Evolutionary conservation across 2,797 vertebrate genomes (phyloP), one percentile per base, ranked within the genome.

Genomic region (Balearica regulorum): DNA sequence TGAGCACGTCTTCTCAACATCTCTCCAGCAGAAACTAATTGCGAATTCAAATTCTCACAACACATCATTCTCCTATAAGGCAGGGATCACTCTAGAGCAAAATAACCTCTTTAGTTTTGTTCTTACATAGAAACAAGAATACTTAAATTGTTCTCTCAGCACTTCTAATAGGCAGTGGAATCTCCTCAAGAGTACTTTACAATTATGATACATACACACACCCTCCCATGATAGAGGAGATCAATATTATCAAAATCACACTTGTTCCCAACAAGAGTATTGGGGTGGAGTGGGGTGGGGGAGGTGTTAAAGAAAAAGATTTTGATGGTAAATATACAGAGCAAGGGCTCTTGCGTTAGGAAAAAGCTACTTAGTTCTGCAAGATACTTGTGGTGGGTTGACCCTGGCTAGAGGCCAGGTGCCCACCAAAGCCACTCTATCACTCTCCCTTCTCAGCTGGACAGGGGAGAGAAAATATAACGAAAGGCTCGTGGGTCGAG

Each of bases 61-160:
- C 58, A 62, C 31, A 53, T 72, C 75, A 44, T 69, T 89, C 55
- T 85, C 48, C 41, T 68, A 54, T 58, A 33, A 48, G 82, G 64
- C 68, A 93, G 53, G 80, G 43, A 76, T 91, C 78, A 87, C 61
- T 83, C 68, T 76, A 69, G 72, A 95, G 78, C 73, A 92, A 87
- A 92, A 87, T 49, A 90, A 80, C 21, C 61, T 91, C 58, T 89
- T 49, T 25, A 57, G 85, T 83, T 91, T 57, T 57, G 57, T 54
- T 54, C 60, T 57, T 89, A 72, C 68, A 58, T 87, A 58, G 79
- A 79, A 72, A 57, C 58, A 51, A n/a, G 55, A 89, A 46, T 37
- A 11, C 31, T 83, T 79, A 61, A 70, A 28, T 66, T 83, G 58
- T 41, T 48, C 18, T 48, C 58, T 55, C 53, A 39, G 49, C 29